Conservation (phyloP, 1,140 invertebrate genomes). For the Galleria mellonella region DNA sequence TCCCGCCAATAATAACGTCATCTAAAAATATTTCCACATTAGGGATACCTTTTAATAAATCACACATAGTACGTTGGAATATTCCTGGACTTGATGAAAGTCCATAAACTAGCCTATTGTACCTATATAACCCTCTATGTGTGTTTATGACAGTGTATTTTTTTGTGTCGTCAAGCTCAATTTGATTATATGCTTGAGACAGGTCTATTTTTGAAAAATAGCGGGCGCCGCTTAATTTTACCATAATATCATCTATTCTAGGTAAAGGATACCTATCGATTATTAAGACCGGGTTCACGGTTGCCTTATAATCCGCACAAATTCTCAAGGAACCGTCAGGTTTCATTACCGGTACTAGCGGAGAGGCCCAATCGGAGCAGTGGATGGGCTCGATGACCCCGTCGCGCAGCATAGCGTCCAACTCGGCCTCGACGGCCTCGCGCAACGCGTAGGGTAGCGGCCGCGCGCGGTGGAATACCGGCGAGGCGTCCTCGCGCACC, state of each 20-base stretch:
- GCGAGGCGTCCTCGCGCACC: slow-evolving; percentile 13
- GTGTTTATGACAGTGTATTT: slow-evolving; percentile 6
- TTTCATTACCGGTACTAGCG: slow-evolving; percentile 70
- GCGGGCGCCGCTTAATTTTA: background rate
- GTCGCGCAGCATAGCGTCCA: slow-evolving; percentile 16
- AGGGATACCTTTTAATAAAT: background rate
- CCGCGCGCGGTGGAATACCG: slow-evolving; percentile 28
- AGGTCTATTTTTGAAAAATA: background rate
- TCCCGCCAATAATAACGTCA: slow-evolving; percentile 10
- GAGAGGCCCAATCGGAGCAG: slow-evolving; percentile 69
- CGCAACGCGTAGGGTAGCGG: slow-evolving; percentile 28
- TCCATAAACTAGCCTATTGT: slow-evolving; percentile 6
- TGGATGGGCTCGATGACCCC: slow-evolving; percentile 24
- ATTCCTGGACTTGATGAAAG: slow-evolving; percentile 7
- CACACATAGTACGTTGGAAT: slow-evolving; percentile 1
- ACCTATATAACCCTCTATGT: slow-evolving; percentile 8
- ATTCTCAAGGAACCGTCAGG: slow-evolving; percentile 56
- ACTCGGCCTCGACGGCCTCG: slow-evolving; percentile 17
- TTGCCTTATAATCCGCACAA: slow-evolving; percentile 68
- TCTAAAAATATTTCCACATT: slow-evolving; percentile 5
- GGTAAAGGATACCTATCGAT: background rate
- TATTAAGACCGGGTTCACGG: background rate
- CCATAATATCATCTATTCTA: background rate
- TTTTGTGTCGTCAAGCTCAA: background rate
- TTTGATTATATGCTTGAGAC: background rate